These are phyloP conservation scores for Carassius auratus DNA, from an alignment of 2,113 vertebrate species.

Conservation along the genomic window DNA sequence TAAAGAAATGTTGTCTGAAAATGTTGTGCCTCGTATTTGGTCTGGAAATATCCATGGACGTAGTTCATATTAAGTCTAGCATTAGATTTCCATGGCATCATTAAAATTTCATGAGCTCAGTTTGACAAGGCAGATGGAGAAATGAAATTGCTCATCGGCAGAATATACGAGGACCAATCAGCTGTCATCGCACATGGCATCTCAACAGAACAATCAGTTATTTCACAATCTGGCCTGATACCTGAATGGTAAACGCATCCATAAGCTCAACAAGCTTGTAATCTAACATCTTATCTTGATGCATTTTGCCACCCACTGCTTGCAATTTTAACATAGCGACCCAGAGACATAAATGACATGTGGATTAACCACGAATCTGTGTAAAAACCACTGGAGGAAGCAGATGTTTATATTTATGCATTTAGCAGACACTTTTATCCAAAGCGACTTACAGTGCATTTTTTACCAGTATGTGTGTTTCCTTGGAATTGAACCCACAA, in stretches of 20 bases:
- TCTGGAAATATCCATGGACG: neutral
- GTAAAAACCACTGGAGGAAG: neutral
- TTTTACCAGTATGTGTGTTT: too few relatives aligned
- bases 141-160: conserved; percentile 8
- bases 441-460: too few relatives aligned
- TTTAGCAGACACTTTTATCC: too few relatives aligned
- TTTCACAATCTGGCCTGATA: conserved; percentile 42
- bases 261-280: conserved; percentile 16
- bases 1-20: conserved; percentile 97
- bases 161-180: neutral
- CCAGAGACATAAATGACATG: neutral
- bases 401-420: neutral
- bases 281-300: conserved; percentile 22
- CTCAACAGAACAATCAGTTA: conserved; percentile 49
- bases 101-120: neutral
- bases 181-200: conserved; percentile 43
- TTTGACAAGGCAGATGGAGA: conserved; percentile 28
- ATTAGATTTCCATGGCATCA: neutral
- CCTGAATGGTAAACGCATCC: conserved; percentile 39
- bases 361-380: neutral
- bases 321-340: neutral
- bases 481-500: too few relatives aligned
- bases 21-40: conserved; percentile 48
- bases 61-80: neutral
- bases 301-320: conserved; percentile 32